Base-by-base conservation (phyloP, 1,140 invertebrate genomes). In the Monochamus saltuarius region DNA sequence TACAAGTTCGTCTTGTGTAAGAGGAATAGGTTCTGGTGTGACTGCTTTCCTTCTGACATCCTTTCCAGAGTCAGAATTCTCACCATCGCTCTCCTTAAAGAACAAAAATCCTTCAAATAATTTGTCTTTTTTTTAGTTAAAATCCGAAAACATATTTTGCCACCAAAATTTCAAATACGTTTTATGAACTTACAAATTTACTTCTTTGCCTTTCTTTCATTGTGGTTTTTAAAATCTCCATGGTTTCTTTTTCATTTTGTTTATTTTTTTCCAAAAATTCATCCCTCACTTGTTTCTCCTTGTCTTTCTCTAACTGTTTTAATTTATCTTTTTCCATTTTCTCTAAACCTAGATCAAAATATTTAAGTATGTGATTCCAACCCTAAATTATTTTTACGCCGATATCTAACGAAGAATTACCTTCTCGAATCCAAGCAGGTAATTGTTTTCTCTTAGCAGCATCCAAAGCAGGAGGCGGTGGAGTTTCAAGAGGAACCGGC, bases 281-380 rank as follows among this genome's bases (percentile, higher is more conserved):
- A 64, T 87, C 85, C 66, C 83, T 78, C 62, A 85, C 82, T 62
- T 83, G 82, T 67, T 84, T 83, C 71, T 86, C 83, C 65, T 85
- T 80, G 70, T 92, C 89, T 47, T 85, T 86, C 75, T 97, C 92
- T 61, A 92, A 79, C 67, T 93, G 91, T 69, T 89, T 93, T 70
- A 89, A 87, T 77, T 98, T 98, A 66, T 98, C 95, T 47, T 90
- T 82, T 78, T 98, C 95, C 92, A 98, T 97, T 81, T 98, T 98
- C 75, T 98, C 95, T 57, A 98, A 78, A 36, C 95, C 83, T 80
- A 69, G 45, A 49, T 16, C 13, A 35, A 45, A 56, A 4, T 19
- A 56, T 14, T 46, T 40, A 63, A 11, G 46, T 22, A 16, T 29
- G 22, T 29, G 2, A 29, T 29, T 6, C 22, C 6, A 29, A 29